phyloP scores from a whole-genome alignment of 2,797 vertebrate genomes.

The Micrastur ruficollis region DNA sequence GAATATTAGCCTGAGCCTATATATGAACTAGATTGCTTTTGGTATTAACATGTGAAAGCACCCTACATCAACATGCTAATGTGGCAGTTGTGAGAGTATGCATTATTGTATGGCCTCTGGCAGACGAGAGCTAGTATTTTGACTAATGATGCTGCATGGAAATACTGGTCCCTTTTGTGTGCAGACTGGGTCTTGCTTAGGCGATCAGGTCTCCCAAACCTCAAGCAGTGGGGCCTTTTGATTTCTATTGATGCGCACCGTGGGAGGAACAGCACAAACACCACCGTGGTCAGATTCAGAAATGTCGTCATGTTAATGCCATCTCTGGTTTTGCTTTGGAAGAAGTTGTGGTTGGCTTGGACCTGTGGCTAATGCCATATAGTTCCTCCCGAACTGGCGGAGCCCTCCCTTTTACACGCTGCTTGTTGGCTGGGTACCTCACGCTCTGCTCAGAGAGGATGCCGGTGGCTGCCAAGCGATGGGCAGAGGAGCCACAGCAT shows the following conservation, averaged over 20 bases:
- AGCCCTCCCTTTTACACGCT: not conserved
- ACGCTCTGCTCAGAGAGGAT: accelerated
- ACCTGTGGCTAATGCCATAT: not conserved
- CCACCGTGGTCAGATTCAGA: not conserved
- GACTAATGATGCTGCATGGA: not conserved
- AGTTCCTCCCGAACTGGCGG: not conserved
- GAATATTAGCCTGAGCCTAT: not conserved
- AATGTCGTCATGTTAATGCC: not conserved
- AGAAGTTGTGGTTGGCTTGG: not conserved
- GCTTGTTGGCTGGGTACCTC: not conserved
- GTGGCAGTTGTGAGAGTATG: not conserved
- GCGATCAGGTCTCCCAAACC: not conserved
- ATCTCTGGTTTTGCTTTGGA: not conserved
- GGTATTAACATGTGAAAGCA: not conserved
- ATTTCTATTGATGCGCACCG: accelerated
- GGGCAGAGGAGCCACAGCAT: not conserved
- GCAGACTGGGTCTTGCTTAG: not conserved
- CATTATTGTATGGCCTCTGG: not conserved
- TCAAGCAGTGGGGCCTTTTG: not conserved
- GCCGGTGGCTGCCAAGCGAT: not conserved
- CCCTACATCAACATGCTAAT: not conserved
- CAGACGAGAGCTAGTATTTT: not conserved
- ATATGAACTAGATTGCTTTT: not conserved
- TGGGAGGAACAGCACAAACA: not conserved
- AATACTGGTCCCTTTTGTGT: not conserved